phyloP scores from a whole-genome alignment of 1,140 invertebrate species.

The Ostrea denselamellosa region DNA sequence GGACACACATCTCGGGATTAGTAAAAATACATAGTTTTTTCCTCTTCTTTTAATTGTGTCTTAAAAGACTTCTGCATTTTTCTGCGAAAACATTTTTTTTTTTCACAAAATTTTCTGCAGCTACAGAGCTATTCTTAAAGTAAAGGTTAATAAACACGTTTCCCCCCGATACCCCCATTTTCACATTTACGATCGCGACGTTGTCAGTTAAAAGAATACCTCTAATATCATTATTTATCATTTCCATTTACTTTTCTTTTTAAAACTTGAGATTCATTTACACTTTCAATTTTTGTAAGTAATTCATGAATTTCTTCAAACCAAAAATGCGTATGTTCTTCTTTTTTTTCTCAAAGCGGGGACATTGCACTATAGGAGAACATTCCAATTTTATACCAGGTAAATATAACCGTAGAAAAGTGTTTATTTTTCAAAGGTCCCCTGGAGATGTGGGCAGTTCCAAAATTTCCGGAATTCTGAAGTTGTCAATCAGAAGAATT shows the following conservation, averaged over 20 bases:
- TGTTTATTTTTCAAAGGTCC: slow-evolving; percentile 33
- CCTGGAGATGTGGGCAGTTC: neutral
- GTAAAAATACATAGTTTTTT: neutral
- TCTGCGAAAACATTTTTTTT: neutral
- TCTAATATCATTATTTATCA: neutral
- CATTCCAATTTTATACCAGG: neutral
- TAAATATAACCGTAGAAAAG: slow-evolving; percentile 21
- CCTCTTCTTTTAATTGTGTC: too few relatives aligned
- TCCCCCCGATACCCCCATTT: neutral
- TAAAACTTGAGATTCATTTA: neutral
- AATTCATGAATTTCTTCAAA: slow-evolving; percentile 15
- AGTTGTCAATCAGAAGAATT: neutral
- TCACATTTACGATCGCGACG: neutral
- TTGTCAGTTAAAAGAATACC: neutral
- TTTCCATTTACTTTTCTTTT: slow-evolving; percentile 19
- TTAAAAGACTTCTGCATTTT: neutral
- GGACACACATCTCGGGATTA: neutral
- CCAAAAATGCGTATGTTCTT: neutral
- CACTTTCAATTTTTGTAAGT: neutral
- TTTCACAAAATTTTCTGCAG: neutral
- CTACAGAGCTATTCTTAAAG: neutral
- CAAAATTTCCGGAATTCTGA: slow-evolving; percentile 17
- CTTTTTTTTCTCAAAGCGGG: neutral
- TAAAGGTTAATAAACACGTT: neutral
- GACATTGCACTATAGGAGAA: neutral